Evolutionary conservation across 2,113 vertebrate species (phyloP), one percentile per base, ranked within the genome.

Genomic region (Pelobates fuscus): DNA sequence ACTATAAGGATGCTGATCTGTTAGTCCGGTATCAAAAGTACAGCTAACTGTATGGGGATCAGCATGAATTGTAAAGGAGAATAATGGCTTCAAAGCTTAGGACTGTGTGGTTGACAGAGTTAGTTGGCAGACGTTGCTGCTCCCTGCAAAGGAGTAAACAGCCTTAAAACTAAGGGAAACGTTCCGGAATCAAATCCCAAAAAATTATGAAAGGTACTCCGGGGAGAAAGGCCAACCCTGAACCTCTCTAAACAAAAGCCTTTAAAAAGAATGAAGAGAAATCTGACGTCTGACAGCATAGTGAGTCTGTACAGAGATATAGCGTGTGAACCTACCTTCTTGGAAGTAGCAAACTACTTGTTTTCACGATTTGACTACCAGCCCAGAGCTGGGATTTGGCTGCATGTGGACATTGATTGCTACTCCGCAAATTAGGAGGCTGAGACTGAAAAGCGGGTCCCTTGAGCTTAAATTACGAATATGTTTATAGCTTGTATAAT

Each of bases 1-100:
- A 20, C 57, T 61, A 55, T 54, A 37, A 68, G 64, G 73, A 76
- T 64, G 60, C 41, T 61, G 73, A 37, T 67, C 64, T 25, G 2
- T 30, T 61, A 26, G 23, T 20, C 71, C 11, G 55, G 54, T 76
- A 76, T 32, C 20, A 58, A 64, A 41, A 52, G 64, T 41, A 76
- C 46, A 61, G 17, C 20, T 8, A 27, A 23, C 52, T 21, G 49
- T 21, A 1, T 26, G 21, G 49, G 17, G 26, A 54, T 8, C 65
- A 29, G 65, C 64, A 68, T 64, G 64, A 37, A 52, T 68, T 72
- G 21, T 63, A 30, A n/a, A 3, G 49, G 26, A 55, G 59, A 63
- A 61, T 21, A 49, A 60, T 71, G 61, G 43, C 69, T 61, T 71
- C 69, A 71, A 62, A 72, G 70, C n/a, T 41, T 20, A 7, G 20